Evolutionary conservation across 2,113 vertebrate species (phyloP).

Genomic region (Toxotes chatareus): DNA sequence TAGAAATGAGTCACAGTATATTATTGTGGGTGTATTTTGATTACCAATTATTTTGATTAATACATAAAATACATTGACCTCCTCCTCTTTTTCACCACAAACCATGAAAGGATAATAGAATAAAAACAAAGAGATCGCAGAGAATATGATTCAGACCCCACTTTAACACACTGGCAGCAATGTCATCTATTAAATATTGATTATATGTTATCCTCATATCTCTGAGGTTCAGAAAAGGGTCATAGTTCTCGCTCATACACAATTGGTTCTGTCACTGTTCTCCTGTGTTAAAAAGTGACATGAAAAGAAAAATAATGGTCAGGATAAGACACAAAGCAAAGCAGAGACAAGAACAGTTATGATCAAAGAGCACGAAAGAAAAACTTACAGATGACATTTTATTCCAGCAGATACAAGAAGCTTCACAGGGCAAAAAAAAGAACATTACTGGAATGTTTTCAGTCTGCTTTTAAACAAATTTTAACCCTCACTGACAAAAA

Average conservation of each 20-base stretch:
- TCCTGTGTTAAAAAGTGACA: constrained; percentile 5
- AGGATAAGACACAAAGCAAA: constrained; percentile 11
- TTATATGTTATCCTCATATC: constrained; percentile 12
- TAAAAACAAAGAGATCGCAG: constrained; percentile 14
- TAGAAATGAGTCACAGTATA: background rate
- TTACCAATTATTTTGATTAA: background rate
- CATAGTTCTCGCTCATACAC: background rate
- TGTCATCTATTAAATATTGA: constrained; percentile 33
- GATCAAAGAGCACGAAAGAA: background rate
- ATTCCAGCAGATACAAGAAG: background rate
- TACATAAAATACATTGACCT: constrained; percentile 4
- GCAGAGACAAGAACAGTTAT: background rate
- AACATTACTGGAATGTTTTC: constrained; percentile 2
- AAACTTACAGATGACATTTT: background rate
- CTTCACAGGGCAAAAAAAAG: background rate
- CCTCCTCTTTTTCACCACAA: background rate
- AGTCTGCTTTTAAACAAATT: background rate
- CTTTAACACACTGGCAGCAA: constrained; percentile 9
- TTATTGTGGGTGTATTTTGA: constrained; percentile 4
- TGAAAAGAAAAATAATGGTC: background rate
- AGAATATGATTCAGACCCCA: background rate
- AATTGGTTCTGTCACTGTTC: background rate
- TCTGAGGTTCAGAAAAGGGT: constrained; percentile 20
- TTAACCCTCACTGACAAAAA: background rate
- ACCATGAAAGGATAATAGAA: constrained; percentile 14